These are phyloP conservation scores for Pherbina coryleti DNA, from an alignment of 2,888 invertebrate genomes.

Conservation along the genomic window DNA sequence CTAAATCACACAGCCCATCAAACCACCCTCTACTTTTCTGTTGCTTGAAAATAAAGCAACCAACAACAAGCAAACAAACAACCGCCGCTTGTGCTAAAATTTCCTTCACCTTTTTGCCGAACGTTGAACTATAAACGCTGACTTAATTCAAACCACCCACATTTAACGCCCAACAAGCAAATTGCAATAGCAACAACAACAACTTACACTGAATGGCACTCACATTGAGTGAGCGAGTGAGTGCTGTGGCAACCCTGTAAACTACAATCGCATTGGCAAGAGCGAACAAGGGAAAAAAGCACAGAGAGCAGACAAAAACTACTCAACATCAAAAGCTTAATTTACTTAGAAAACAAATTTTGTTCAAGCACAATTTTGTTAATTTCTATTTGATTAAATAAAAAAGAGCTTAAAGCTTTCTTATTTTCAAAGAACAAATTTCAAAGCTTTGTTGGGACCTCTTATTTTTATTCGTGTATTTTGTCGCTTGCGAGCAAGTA, in stretches of 20 bases:
- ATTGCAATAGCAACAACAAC: slow-evolving; percentile 16
- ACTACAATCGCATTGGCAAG: slow-evolving; percentile 2
- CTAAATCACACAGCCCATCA: not conserved
- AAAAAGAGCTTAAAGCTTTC: too few relatives aligned
- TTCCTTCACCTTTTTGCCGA: slow-evolving; percentile 52
- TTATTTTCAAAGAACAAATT: too few relatives aligned
- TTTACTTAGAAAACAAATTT: too few relatives aligned
- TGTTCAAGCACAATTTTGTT: too few relatives aligned
- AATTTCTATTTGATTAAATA: too few relatives aligned
- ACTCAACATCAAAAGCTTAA: not conserved
- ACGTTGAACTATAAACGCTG: slow-evolving; percentile 49
- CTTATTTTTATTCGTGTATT: too few relatives aligned
- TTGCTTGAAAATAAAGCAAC: not conserved
- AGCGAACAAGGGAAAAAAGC: not conserved
- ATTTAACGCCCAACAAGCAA: slow-evolving; percentile 30
- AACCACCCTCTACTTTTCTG: not conserved
- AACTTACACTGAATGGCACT: slow-evolving; percentile 5
- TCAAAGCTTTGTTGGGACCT: too few relatives aligned
- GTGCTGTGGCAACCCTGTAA: not conserved
- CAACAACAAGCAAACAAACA: slow-evolving; percentile 24
- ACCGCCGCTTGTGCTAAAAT: slow-evolving; percentile 38
- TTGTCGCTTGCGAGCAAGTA: too few relatives aligned
- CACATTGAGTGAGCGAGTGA: not conserved
- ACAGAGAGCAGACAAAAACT: not conserved
- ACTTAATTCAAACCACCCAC: slow-evolving; percentile 32